These are phyloP conservation scores for Haplochromis vanheusdeni DNA, from an alignment of 2,113 vertebrate genomes.

Conservation along the genomic window DNA sequence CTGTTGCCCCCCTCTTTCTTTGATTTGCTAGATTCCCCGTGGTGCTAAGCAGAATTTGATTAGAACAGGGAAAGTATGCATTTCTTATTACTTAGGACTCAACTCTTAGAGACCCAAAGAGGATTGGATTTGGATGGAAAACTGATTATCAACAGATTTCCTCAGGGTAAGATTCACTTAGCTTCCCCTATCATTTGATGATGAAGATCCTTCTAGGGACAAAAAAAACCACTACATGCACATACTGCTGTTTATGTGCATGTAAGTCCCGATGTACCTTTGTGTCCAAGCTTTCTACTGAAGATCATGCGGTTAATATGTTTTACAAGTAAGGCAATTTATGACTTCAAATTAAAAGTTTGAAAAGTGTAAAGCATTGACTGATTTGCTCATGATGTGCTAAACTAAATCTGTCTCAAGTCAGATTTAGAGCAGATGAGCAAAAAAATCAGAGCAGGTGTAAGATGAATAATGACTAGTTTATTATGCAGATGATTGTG, in stretches of 20 bases:
- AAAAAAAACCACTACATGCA: not conserved
- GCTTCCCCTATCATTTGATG: not conserved
- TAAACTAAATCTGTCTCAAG: not conserved
- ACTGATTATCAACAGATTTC: slow-evolving; percentile 23
- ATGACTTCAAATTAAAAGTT: not conserved
- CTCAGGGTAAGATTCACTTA: not conserved
- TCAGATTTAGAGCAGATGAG: not conserved
- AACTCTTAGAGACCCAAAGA: not conserved
- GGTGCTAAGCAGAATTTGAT: slow-evolving; percentile 17
- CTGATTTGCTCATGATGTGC: not conserved
- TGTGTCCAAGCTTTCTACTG: not conserved
- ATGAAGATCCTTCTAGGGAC: not conserved
- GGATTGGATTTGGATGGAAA: not conserved
- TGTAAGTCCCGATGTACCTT: not conserved
- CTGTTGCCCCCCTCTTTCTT: not conserved
- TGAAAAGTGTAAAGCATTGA: not conserved
- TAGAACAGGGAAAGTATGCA: slow-evolving; percentile 6
- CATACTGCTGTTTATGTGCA: not conserved
- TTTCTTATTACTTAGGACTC: slow-evolving; percentile 12
- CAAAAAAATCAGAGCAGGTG: not conserved
- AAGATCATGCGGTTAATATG: not conserved
- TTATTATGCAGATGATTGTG: not conserved
- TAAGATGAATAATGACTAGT: not conserved
- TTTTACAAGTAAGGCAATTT: not conserved
- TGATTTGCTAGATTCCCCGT: slow-evolving; percentile 13